phyloP scores from a whole-genome alignment of 2,797 vertebrate species.

The Clamator glandarius region DNA sequence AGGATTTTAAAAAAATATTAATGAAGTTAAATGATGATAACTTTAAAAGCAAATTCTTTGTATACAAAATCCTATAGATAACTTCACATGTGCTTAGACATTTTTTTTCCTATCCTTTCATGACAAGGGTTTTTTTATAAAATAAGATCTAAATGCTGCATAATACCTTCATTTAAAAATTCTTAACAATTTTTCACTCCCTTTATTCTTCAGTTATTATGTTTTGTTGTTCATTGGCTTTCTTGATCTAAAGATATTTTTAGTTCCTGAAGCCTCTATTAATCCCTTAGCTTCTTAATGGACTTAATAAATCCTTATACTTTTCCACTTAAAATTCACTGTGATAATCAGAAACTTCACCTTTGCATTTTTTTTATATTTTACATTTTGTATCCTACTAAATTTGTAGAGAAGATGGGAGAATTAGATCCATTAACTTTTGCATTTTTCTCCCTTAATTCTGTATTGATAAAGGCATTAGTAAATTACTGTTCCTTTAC shows the following conservation, averaged over 20 bases:
- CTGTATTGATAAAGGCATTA: background rate
- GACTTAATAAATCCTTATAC: background rate
- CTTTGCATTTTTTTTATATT: background rate
- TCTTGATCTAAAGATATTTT: background rate
- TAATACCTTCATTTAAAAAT: background rate
- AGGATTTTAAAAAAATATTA: accelerated
- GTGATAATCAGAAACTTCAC: background rate
- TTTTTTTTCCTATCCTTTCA: background rate
- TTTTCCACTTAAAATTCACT: background rate
- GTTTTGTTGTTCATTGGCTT: background rate
- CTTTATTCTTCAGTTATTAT: background rate
- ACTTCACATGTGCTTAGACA: background rate
- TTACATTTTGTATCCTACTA: background rate
- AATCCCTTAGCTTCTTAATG: background rate
- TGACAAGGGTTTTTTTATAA: background rate
- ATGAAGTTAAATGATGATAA: background rate
- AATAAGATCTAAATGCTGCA: background rate
- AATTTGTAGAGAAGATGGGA: background rate
- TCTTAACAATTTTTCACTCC: background rate
- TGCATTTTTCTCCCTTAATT: background rate
- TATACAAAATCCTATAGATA: background rate
- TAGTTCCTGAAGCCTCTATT: background rate
- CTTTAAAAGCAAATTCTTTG: background rate
- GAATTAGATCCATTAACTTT: background rate
- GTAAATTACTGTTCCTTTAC: background rate